These are phyloP conservation scores for Alces alces DNA, from an alignment of 2,113 vertebrate genomes.

Conservation along the genomic window DNA sequence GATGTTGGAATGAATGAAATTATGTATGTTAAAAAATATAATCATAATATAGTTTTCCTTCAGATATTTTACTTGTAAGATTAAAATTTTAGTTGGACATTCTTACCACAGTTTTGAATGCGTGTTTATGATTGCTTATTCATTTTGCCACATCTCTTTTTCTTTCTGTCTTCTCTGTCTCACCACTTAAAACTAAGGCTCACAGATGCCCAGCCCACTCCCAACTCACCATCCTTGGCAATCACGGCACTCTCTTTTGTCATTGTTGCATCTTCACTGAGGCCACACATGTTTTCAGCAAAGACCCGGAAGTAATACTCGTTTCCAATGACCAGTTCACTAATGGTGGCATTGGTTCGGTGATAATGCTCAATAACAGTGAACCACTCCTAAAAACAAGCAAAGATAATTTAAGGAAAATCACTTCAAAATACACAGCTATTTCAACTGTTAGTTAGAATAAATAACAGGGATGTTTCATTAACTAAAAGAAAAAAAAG, in stretches of 20 bases:
- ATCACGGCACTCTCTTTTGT: constrained; percentile 95
- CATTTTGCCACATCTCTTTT: background rate
- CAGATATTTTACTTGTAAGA: background rate
- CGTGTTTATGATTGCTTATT: background rate
- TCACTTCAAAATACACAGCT: background rate
- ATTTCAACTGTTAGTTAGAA: background rate
- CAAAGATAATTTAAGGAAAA: background rate
- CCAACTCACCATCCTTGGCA: constrained; percentile 90
- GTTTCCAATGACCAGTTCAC: constrained; percentile 94
- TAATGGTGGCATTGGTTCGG: constrained; percentile 91
- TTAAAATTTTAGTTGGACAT: background rate
- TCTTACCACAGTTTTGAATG: background rate
- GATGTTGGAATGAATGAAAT: background rate
- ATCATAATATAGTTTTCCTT: background rate
- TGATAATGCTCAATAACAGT: constrained; percentile 95
- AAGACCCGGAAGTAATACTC: constrained; percentile 97
- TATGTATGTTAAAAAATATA: background rate
- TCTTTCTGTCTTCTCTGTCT: background rate
- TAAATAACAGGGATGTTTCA: background rate
- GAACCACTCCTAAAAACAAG: constrained; percentile 84
- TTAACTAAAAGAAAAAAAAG: background rate
- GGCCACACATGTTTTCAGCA: constrained; percentile 96
- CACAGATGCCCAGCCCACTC: background rate
- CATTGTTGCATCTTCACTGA: constrained; percentile 91
- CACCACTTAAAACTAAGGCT: background rate